phyloP scores from a whole-genome alignment of 2,113 vertebrate genomes.

The Forbesichthys papilliferus region DNA sequence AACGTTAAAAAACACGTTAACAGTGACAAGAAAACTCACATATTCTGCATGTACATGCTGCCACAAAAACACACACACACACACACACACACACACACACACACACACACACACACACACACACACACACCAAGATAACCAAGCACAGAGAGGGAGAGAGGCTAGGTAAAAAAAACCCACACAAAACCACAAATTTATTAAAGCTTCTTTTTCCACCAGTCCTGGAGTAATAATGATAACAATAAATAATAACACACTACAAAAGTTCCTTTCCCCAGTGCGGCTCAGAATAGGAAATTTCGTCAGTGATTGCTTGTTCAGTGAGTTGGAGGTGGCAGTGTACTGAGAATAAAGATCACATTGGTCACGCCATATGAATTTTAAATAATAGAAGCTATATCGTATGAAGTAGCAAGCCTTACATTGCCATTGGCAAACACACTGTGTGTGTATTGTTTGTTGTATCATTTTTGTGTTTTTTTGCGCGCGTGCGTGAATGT shows the following conservation, averaged over 20 bases:
- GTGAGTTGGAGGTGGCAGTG: slow-evolving; percentile 38
- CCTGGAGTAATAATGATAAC: slow-evolving; percentile 32
- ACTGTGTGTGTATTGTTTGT: background rate
- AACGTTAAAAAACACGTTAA: no score
- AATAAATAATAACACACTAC: slow-evolving; percentile 29
- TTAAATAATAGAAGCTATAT: slow-evolving; percentile 53
- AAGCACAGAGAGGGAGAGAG: background rate
- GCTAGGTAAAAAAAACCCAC: background rate
- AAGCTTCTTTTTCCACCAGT: slow-evolving; percentile 27
- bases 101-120: background rate
- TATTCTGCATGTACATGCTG: no score
- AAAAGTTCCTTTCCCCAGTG: slow-evolving; percentile 45
- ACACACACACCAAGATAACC: background rate
- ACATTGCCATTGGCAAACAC: slow-evolving; percentile 49
- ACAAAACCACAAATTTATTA: slow-evolving; percentile 24
- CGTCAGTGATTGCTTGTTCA: slow-evolving; percentile 60
- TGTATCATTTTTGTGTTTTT: no score
- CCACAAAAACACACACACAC: slow-evolving; percentile 10
- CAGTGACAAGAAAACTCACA: background rate
- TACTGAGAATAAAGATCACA: slow-evolving; percentile 64
- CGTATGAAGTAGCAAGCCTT: slow-evolving; percentile 35
- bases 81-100: background rate
- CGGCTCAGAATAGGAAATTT: slow-evolving; percentile 56
- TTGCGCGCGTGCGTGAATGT: background rate
- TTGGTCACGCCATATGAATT: slow-evolving; percentile 59